Evolutionary conservation across 2,888 invertebrate species (phyloP), one percentile per base, ranked within the genome.

Genomic region (Steinernema hermaphroditum): DNA sequence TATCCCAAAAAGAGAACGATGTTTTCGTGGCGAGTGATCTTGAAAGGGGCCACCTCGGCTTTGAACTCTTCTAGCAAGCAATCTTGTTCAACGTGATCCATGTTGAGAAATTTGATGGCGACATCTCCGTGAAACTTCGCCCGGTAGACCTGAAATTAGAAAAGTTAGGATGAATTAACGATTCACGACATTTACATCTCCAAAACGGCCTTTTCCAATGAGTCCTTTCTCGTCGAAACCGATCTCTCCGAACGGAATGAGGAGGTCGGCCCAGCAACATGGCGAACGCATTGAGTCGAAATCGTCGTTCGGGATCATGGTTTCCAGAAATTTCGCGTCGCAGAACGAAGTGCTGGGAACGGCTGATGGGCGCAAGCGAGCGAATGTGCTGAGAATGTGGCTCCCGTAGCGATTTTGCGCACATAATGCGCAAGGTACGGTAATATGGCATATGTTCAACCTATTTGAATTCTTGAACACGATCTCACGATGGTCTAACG

Each of bases 1-100:
- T 96, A 96, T 77, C 97, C 97, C 95, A 96, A 96, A 89, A 97
- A 97, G 70, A 97, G 90, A 71, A 96, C 94, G 79, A 97, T 89
- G 90, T 97, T 97, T 88, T 96, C 96, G 89, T 97, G 97, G 0
- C 96, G 91, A 9, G 96, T 96, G 89, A 96, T 96, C 71, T 96
- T 92, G 89, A 97, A 94, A 83, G 93, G 95, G 69, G 94, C 81
- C 81, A 93, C 93, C 90, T 96, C 97, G 80, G 92, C 91, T 88
- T 94, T 96, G 89, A 98, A 97, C 72, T 94, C 93, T 87, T 96
- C 94, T 73, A 96, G 89, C 86, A 92, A 92, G 83, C 93, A 92
- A 85, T 93, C 92, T 46, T 87, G 86, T 0, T 84, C 82, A 77
- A 94, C 90, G 87, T 93, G 92, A 87, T 93, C 93, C 91, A 95